phyloP scores from a whole-genome alignment of 2,797 vertebrate species.

The Crossoptilon crossoptilon region DNA sequence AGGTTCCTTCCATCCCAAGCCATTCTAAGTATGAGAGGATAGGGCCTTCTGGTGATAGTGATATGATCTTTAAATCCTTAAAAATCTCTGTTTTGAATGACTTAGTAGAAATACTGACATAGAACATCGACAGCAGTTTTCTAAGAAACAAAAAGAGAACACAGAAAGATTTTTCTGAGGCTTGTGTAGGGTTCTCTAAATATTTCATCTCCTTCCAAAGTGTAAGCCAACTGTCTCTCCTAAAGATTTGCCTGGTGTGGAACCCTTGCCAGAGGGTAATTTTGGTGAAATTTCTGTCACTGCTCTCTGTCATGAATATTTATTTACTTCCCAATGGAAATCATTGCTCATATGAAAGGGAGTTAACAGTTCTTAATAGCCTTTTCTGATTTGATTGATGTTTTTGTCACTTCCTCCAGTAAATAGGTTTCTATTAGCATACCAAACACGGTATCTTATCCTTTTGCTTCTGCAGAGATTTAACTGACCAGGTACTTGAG shows the following conservation, averaged over 20 bases:
- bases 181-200: not conserved
- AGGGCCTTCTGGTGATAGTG: not conserved
- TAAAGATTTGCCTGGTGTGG: conserved; percentile 32
- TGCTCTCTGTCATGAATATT: conserved; percentile 84
- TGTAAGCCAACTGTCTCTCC: not conserved
- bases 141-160: not conserved
- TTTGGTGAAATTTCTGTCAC: conserved; percentile 81
- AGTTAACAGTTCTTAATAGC: conserved; percentile 87
- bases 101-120: not conserved
- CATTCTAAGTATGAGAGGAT: not conserved
- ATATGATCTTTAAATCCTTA: not conserved
- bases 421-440: conserved; percentile 87
- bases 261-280: conserved; percentile 68
- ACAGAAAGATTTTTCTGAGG: not conserved
- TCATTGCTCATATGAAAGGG: conserved; percentile 87
- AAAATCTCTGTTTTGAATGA: not conserved
- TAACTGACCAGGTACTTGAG: conserved; percentile 83
- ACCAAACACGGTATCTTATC: conserved; percentile 82
- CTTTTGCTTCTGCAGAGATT: conserved; percentile 77
- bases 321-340: conserved; percentile 85
- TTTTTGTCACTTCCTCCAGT: conserved; percentile 87
- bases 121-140: not conserved
- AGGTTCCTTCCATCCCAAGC: too few relatives aligned
- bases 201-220: not conserved
- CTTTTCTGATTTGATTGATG: conserved; percentile 87